Conservation (phyloP, 2,888 invertebrate species). For the Andrena dorsata region DNA sequence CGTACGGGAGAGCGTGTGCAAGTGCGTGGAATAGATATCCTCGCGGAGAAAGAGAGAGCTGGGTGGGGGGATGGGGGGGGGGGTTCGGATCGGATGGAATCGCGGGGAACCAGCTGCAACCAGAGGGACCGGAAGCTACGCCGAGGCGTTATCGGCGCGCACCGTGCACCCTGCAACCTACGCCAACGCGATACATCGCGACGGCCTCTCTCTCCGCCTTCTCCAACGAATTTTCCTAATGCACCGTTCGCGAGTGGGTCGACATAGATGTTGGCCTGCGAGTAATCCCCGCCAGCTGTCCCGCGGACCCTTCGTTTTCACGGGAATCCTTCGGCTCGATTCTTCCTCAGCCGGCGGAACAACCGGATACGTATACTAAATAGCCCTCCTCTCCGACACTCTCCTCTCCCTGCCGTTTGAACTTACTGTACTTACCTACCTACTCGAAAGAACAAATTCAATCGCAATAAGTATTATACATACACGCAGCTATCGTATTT, state of each 20-base stretch:
- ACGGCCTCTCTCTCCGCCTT: constrained; percentile 25
- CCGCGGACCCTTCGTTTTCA: constrained; percentile 18
- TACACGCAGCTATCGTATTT: not conserved
- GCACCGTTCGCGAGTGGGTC: constrained; percentile 31
- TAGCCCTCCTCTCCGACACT: constrained; percentile 23
- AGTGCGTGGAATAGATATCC: constrained; percentile 67
- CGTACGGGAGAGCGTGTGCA: constrained; percentile 50
- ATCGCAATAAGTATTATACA: not conserved
- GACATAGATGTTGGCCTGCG: not conserved
- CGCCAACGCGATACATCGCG: not conserved
- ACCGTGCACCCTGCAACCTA: not conserved
- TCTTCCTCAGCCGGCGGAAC: not conserved
- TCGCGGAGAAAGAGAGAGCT: constrained; percentile 39
- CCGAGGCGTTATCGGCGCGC: constrained; percentile 9
- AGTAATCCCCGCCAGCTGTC: not conserved
- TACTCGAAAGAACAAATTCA: not conserved
- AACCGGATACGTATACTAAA: constrained; percentile 23
- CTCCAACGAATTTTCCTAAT: constrained; percentile 56
- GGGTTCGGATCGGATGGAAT: constrained; percentile 27
- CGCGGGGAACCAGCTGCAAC: constrained; percentile 24
- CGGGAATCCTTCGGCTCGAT: constrained; percentile 18
- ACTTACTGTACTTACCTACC: not conserved
- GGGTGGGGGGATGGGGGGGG: too few species aligned
- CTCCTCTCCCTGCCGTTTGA: not conserved
- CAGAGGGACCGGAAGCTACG: constrained; percentile 13